phyloP scores from a whole-genome alignment of 1,140 invertebrate species.

The Drosophila pachea region DNA sequence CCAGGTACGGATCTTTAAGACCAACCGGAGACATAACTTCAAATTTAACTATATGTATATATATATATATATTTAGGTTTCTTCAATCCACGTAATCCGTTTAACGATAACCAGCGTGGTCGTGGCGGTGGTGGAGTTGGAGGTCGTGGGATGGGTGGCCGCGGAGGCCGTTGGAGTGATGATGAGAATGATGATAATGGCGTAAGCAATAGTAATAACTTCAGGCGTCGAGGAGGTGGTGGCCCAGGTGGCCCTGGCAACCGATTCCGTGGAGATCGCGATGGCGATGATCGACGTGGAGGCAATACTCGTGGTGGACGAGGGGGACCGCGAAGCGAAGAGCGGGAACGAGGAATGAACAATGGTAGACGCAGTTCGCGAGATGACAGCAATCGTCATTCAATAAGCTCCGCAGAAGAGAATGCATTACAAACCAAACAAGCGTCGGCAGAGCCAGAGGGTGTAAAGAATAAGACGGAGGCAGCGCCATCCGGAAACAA shows the following conservation, averaged over 20 bases:
- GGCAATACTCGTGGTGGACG: conserved; percentile 65
- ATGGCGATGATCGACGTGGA: conserved; percentile 52
- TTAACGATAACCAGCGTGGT: conserved; percentile 78
- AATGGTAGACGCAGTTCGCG: conserved; percentile 61
- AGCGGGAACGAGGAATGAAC: conserved; percentile 49
- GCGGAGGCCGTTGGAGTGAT: conserved; percentile 65
- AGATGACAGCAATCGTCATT: conserved; percentile 59
- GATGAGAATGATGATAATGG: conserved; percentile 70
- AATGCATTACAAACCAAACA: conserved; percentile 30
- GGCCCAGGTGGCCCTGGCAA: conserved; percentile 61
- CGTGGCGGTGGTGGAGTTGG: conserved; percentile 75
- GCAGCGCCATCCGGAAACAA: conserved; percentile 25
- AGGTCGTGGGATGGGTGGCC: conserved; percentile 64
- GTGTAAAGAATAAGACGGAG: conserved; percentile 18
- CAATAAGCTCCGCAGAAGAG: conserved; percentile 55
- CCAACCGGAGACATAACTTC: background rate
- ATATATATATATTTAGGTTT: conserved; percentile 52
- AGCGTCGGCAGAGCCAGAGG: conserved; percentile 16
- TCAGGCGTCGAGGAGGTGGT: conserved; percentile 65
- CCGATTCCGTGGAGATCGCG: conserved; percentile 66
- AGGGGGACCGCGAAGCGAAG: conserved; percentile 66
- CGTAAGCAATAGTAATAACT: conserved; percentile 37
- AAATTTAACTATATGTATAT: background rate
- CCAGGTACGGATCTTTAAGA: conserved; percentile 50
- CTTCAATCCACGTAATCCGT: conserved; percentile 78